A percentile compares a stretch with the other conserved stretches of the same genome.
Conservation (phyloP, 2,888 invertebrate genomes). For the Abrostola triplasia region DNA sequence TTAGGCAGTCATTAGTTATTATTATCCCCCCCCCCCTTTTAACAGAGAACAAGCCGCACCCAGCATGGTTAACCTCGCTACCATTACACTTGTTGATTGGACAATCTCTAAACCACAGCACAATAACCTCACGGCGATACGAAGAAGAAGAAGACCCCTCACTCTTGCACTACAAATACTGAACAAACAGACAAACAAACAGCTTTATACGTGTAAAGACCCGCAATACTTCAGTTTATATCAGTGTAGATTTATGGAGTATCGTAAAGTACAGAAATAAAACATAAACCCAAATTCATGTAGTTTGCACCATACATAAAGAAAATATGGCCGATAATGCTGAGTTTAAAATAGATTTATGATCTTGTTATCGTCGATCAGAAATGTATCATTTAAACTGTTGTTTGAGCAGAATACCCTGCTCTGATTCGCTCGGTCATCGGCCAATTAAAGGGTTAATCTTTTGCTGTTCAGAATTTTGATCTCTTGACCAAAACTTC, state of each 20-base stretch:
- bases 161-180: constrained; percentile 21
- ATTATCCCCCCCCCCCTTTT: too few relatives aligned
- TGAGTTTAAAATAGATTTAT: constrained; percentile 13
- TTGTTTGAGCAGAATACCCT: constrained; percentile 9
- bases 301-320: constrained; percentile 19
- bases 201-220: constrained; percentile 34
- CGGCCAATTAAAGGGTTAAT: too few relatives aligned
- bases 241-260: constrained; percentile 31
- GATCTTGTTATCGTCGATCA: neutral
- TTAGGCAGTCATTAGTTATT: too few relatives aligned
- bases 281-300: constrained; percentile 31
- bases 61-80: too few relatives aligned
- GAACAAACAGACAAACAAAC: constrained; percentile 14
- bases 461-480: too few relatives aligned
- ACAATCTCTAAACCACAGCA: too few relatives aligned
- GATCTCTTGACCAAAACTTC: too few relatives aligned
- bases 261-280: constrained; percentile 38
- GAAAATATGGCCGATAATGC: constrained; percentile 18
- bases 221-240: constrained; percentile 28
- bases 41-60: too few relatives aligned
- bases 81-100: too few relatives aligned
- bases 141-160: too few relatives aligned
- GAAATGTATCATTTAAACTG: neutral
- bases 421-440: too few relatives aligned
- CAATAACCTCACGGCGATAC: too few relatives aligned